phyloP scores from a whole-genome alignment of 2,888 invertebrate genomes.

The Drosophila borealis region DNA sequence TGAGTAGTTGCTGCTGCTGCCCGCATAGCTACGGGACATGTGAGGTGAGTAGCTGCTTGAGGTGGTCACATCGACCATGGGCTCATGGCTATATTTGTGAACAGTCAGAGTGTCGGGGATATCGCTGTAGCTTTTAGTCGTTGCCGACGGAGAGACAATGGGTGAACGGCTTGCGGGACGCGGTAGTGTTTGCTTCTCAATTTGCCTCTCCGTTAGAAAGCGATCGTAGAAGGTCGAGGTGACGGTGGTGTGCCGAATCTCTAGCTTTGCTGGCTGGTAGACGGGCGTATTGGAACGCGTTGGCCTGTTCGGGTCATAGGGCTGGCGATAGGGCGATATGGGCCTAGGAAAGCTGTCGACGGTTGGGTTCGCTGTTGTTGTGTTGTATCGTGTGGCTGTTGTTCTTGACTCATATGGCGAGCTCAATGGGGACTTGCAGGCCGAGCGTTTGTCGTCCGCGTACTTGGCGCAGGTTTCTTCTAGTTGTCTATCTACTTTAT shows the following conservation, averaged over 20 bases:
- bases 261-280: constrained; percentile 82
- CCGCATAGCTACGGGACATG: constrained; percentile 62
- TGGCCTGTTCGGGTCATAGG: constrained; percentile 61
- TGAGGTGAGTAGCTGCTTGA: constrained; percentile 38
- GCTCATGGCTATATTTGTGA: constrained; percentile 35
- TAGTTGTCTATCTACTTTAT: constrained; percentile 85
- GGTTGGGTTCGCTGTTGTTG: constrained; percentile 37
- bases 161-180: constrained; percentile 81
- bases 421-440: constrained; percentile 77
- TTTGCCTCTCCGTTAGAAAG: constrained; percentile 83
- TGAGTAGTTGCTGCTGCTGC: constrained; percentile 68
- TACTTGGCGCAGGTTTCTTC: constrained; percentile 81
- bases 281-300: constrained; percentile 73
- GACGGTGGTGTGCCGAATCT: constrained; percentile 85
- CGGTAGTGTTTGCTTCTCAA: constrained; percentile 80
- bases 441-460: constrained; percentile 77
- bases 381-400: constrained; percentile 59
- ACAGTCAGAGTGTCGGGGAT: constrained; percentile 43
- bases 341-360: constrained; percentile 64
- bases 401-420: constrained; percentile 75
- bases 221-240: constrained; percentile 85
- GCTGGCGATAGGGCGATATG: constrained; percentile 78
- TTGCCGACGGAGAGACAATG: constrained; percentile 76
- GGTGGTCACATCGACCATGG: constrained; percentile 25
- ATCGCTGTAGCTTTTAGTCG: constrained; percentile 78